Base-by-base conservation (phyloP, 2,797 vertebrate genomes). In the Antrozous pallidus region DNA sequence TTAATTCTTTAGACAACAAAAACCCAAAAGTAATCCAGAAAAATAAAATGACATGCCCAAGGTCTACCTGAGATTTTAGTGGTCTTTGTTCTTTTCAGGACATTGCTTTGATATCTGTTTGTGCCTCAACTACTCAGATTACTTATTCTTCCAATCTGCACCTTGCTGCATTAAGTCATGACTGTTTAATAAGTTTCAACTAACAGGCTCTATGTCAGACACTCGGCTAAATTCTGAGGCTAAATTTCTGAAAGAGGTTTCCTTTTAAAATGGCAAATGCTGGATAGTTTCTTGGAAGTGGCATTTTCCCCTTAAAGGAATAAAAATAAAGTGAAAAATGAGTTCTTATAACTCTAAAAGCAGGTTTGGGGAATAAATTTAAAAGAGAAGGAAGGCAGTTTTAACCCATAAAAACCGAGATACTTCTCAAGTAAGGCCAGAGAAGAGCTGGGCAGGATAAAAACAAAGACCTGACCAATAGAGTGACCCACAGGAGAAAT, bases 1-100 rank as follows among this genome's bases (percentile, higher is more conserved):
- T 75, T 87, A 61, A n/a, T 58, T 67, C 22, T 69, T 85, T n/a
- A 38, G 65, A 82, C 78, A 88, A 70, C 36, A 6, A 70, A 65
- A 79, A 83, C 22, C 14, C 49, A 69, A 26, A 58, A 58, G 10
- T 28, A 26, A 16, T n/a, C 10, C 33, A 79, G 69, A 51, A 75
- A 69, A 79, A 56, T 10, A 67, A 54, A 89, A 65, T n/a, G 51
- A 33, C 3, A 10, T n/a, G 8, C 28, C 5, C 26, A 69, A 16
- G 4, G 47, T 38, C 31, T 33, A 18, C 13, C n/a, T 40, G 40
- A 45, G 75, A 81, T 24, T 77, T 69, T 6, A 61, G 22, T 22
- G 17, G 9, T 9, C 12, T 67, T 65, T 58, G 24, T 12, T 71
- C 13, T 65, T 54, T 83, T 10, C 8, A 58, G 20, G 40, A 40